Evolutionary conservation across 2,113 vertebrate genomes (phyloP).

Genomic region (Epinephelus fuscoguttatus): DNA sequence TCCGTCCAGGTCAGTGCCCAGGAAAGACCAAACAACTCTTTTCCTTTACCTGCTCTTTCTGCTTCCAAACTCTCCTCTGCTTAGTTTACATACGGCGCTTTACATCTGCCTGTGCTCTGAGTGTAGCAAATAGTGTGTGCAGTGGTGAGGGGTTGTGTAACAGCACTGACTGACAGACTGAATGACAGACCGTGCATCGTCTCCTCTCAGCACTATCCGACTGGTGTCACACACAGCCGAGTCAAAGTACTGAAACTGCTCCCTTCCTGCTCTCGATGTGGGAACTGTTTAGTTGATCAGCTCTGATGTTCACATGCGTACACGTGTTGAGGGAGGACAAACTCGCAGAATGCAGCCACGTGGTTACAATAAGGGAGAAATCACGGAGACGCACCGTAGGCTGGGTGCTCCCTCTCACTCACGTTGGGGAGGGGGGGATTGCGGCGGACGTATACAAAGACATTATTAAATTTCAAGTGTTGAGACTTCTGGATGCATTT

Average conservation of each 20-base stretch:
- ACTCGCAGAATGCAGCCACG: conserved; percentile 50
- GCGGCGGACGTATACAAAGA: neutral
- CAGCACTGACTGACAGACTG: conserved; percentile 8
- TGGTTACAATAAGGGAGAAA: conserved; percentile 55
- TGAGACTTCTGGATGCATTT: neutral
- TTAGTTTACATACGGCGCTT: neutral
- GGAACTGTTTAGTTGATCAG: conserved; percentile 15
- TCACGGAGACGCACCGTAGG: conserved; percentile 11
- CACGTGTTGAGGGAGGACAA: conserved; percentile 48
- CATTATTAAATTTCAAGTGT: neutral
- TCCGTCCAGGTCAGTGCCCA: conserved; percentile 73
- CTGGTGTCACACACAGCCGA: conserved; percentile 13
- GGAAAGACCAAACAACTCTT: conserved; percentile 34
- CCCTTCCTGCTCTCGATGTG: neutral
- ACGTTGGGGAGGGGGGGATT: neutral
- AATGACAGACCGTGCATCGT: conserved; percentile 34
- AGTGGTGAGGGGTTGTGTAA: neutral
- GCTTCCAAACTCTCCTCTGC: neutral
- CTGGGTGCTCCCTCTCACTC: conserved; percentile 17
- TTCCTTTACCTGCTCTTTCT: conserved; percentile 11
- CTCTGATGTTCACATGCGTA: conserved; percentile 44
- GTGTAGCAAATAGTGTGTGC: neutral
- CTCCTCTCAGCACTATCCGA: conserved; percentile 13
- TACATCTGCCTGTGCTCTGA: neutral
- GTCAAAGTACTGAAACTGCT: conserved; percentile 33